Evolutionary conservation across 1,140 invertebrate species (phyloP), one percentile per base, ranked within the genome.

Genomic region (Limonius californicus): DNA sequence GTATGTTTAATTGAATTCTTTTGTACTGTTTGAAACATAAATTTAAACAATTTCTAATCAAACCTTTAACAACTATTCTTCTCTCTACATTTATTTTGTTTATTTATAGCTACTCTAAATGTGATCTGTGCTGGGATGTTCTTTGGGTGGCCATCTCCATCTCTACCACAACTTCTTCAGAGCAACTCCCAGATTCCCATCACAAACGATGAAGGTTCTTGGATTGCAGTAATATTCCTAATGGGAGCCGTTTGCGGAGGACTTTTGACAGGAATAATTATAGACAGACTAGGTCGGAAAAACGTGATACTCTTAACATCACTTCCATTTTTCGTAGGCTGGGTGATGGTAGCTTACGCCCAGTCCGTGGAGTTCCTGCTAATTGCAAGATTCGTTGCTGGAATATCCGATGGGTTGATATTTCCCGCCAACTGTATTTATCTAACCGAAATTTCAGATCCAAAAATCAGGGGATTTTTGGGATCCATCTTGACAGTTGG

Each of bases 211-310:
- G 78, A 87, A 74, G 83, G 81, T 35, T 85, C 86, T 2, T 88
- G 85, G 86, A 80, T 88, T 32, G 85, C 82, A 3, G 69, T 72
- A 6, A 73, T 74, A 62, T 70, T 70, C 2, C 54, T 74, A 8
- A 59, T 83, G 27, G 80, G 80, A 0, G 79, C 80, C 0, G 76
- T 80, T 70, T 65, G 79, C 14, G 82, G 82, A 0, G 77, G 81
- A 0, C 78, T 82, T 54, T 54, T 77, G 2, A 76, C 74, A 12
- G 77, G 76, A 15, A 72, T 66, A 12, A 47, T 80, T 0, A 68
- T 78, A 3, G 83, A 82, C 65, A 77, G 74, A 57, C 75, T 85
- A 56, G 89, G 89, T 4, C 79, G 87, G 18, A 89, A 88, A 75
- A 76, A 76, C 21, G 85, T 86, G 0, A 79, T 92, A 0, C 71